phyloP scores from a whole-genome alignment of 2,113 vertebrate species.

The Anolis sagrei region DNA sequence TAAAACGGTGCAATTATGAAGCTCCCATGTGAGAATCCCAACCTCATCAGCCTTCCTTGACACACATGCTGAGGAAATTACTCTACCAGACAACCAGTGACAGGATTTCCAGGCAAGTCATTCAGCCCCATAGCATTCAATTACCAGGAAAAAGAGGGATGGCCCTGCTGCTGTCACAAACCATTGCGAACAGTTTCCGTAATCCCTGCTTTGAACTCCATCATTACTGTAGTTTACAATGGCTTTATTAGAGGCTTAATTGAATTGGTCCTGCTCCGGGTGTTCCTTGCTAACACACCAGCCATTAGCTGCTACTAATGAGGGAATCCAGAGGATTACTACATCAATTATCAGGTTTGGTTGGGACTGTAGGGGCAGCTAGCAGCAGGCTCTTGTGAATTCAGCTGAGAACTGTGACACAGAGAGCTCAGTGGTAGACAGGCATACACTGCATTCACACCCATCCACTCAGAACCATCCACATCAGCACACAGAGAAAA shows the following conservation, averaged over 20 bases:
- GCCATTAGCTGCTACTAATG: slow-evolving; percentile 78
- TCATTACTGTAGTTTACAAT: slow-evolving; percentile 64
- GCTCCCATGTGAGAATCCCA: not conserved
- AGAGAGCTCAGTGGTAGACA: rapidly evolving
- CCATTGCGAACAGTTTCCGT: slow-evolving; percentile 34
- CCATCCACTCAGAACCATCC: rapidly evolving
- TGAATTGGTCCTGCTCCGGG: slow-evolving; percentile 64
- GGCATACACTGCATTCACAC: rapidly evolving
- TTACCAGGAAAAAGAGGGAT: not conserved
- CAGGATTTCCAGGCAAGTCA: slow-evolving; percentile 24
- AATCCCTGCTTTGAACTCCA: slow-evolving; percentile 70
- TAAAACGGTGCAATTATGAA: not conserved
- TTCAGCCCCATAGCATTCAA: not conserved
- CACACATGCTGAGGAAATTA: not conserved
- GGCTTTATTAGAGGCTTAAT: slow-evolving; percentile 76
- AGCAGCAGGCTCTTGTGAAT: slow-evolving; percentile 57
- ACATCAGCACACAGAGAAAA: not conserved
- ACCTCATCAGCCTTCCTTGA: not conserved
- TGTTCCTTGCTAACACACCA: slow-evolving; percentile 52
- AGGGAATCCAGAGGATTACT: slow-evolving; percentile 76
- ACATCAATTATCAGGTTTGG: slow-evolving; percentile 72
- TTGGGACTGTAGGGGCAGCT: slow-evolving; percentile 61
- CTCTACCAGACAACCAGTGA: slow-evolving; percentile 1
- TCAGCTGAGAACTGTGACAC: slow-evolving; percentile 50
- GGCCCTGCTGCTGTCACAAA: slow-evolving; percentile 43